These are phyloP conservation scores for Lasaia peninsularis DNA, from an alignment of 1,140 invertebrate genomes.

Conservation along the genomic window DNA sequence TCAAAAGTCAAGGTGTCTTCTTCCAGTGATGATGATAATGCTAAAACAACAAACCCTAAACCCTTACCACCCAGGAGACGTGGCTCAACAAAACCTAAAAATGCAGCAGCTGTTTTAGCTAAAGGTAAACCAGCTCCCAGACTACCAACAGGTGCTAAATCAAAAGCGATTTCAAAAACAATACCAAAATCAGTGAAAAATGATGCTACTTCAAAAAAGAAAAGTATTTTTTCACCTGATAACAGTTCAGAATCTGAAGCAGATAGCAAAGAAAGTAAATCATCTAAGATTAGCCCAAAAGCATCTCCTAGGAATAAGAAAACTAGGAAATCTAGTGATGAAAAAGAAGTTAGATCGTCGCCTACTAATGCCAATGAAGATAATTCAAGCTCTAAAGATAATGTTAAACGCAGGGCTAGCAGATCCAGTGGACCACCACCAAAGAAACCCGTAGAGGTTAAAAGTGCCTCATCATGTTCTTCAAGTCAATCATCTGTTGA, in stretches of 20 bases:
- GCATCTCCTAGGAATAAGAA: slow-evolving; percentile 50
- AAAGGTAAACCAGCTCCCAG: slow-evolving; percentile 50
- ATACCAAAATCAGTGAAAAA: slow-evolving; percentile 58
- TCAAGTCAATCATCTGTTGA: slow-evolving; percentile 68
- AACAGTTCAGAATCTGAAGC: slow-evolving; percentile 87
- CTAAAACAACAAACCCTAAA: slow-evolving; percentile 52
- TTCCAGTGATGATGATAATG: slow-evolving; percentile 67
- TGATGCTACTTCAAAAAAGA: slow-evolving; percentile 81
- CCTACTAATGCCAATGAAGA: slow-evolving; percentile 55
- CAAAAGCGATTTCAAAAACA: slow-evolving; percentile 58
- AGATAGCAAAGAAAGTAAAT: slow-evolving; percentile 56
- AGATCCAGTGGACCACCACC: slow-evolving; percentile 55
- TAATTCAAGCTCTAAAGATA: slow-evolving; percentile 69
- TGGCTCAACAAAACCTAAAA: slow-evolving; percentile 64
- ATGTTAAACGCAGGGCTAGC: slow-evolving; percentile 53
- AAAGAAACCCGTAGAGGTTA: slow-evolving; percentile 56
- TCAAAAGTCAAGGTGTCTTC: slow-evolving; percentile 60
- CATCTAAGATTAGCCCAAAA: slow-evolving; percentile 49
- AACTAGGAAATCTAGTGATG: slow-evolving; percentile 55
- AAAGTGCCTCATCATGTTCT: slow-evolving; percentile 65
- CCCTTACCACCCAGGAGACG: slow-evolving; percentile 50
- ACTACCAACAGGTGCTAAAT: slow-evolving; percentile 45
- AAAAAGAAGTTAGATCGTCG: slow-evolving; percentile 44
- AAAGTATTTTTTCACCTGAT: slow-evolving; percentile 90
- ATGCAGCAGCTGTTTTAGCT: slow-evolving; percentile 45